phyloP scores from a whole-genome alignment of 92 coral and sea anemone species.

The Phenganax stokvisi region DNA sequence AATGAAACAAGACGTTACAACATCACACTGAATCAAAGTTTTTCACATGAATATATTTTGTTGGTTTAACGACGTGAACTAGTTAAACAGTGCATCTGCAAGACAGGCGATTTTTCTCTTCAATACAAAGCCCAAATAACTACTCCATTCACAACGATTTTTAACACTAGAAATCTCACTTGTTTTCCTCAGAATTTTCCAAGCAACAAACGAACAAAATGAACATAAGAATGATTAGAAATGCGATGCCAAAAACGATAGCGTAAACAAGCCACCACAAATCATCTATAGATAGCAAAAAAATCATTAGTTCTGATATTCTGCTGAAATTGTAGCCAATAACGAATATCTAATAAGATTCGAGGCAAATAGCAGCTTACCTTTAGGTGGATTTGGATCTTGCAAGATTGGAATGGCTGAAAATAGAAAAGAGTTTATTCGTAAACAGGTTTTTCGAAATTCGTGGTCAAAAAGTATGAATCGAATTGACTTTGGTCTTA shows the following conservation, averaged over 20 bases:
- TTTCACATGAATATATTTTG: too few species aligned
- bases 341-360: background rate
- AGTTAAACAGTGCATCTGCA: too few species aligned
- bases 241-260: constrained; percentile 30
- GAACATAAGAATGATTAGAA: constrained; percentile 19
- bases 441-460: background rate
- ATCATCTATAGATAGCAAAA: background rate
- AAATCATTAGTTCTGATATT: background rate
- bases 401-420: background rate
- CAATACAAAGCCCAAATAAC: too few species aligned
- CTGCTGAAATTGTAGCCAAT: background rate
- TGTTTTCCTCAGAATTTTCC: constrained; percentile 28
- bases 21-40: too few species aligned
- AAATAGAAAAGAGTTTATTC: background rate
- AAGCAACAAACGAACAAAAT: constrained; percentile 28
- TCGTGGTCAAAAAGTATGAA: too few species aligned
- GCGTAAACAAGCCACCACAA: constrained; percentile 35
- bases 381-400: constrained; percentile 8
- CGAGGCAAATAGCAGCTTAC: background rate
- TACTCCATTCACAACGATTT: too few species aligned
- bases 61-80: too few species aligned
- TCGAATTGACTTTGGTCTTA: too few species aligned
- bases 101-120: too few species aligned
- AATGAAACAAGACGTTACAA: background rate
- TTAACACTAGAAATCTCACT: background rate